Base-by-base conservation (phyloP, 2,888 invertebrate genomes). In the Meliscaeva auricollis region DNA sequence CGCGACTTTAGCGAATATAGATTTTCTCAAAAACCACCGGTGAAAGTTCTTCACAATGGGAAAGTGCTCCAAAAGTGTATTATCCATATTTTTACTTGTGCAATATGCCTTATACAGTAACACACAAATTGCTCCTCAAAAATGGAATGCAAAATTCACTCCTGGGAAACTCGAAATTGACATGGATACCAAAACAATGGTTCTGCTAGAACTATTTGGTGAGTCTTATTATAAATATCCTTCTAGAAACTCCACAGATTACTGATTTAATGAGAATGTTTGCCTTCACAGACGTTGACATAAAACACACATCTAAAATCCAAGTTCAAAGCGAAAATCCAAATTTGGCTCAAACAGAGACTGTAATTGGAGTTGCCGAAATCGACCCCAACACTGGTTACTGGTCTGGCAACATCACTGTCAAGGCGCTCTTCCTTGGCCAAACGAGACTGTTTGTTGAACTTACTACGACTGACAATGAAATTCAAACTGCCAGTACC, bases 341-440 rank as follows among this genome's bases (percentile, higher is more conserved):
- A 0, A 81, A 89, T 38, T 46, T 91, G 78, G 91, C 90, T 1
- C 81, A 87, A 54, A 87, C 89, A 2, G 83, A 88, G 0, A 88
- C 89, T 68, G 44, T 88, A 2, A 89, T 91, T 26, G 54, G 78
- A 5, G 72, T 87, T 17, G 81, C 77, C 1, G 82, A 89, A 13
- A 77, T 90, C 22, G 73, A 87, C 74, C 20, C 52, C 9, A 9
- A 41, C 0, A 87, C 87, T 11, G 87, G 88, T 15, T 69, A 78
- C 15, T 92, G 91, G 92, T 76, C 62, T 1, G 91, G 91, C 0
- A 87, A 85, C 66, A 87, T 92, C 11, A 88, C 87, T 0, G 64
- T 92, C 5, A 66, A 88, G 38, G 90, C 81, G 0, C 68, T 89
- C 1, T 92, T 93, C 80, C 85, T 91, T 66, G 93, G 93, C 7